Evolutionary conservation across 2,888 invertebrate genomes (phyloP), one percentile per base, ranked within the genome.

Genomic region (Macrosiphum euphorbiae): DNA sequence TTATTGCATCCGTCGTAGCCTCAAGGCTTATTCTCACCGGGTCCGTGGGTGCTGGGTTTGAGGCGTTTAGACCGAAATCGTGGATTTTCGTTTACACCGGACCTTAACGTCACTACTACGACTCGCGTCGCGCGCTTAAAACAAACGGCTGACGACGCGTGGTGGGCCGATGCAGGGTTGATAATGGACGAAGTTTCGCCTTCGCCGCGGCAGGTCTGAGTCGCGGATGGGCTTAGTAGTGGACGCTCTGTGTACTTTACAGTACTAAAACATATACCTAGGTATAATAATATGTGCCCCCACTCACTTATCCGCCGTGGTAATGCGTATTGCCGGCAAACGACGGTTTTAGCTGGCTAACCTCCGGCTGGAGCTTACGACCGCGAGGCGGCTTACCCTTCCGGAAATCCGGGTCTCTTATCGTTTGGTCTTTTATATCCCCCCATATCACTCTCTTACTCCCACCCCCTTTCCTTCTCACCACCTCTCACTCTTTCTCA

Each of bases 81-180:
- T n/a, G 67, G 61, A 47, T 41, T 90, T 90, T 44, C 89, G 35
- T 89, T 90, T 67, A 35, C n/a, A 61, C 67, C 90, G 90, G 90
- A 61, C 67, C 78, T 90, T 67, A 67, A 90, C 78, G 90, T 90
- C 90, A 24, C 78, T 90, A 67, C 78, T 47, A 61, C 28, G 8
- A 67, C 24, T 35, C 44, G 47, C 58, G 35, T 41, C 41, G 67
- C 44, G n/a, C n/a, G 44, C 67, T 90, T 67, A 90, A 90, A 90
- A 28, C 67, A 47, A 90, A 90, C 90, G 78, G n/a, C 47, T n/a
- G 87, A 50, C 87, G 11, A 44, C 44, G 44, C 24, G 41, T 35
- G 78, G 2, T 11, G 20, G 26, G 26, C 4, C 8, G 44, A 24
- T 10, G n/a, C n/a, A n/a, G 35, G 85, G 85, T 44, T 44, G 41